phyloP scores from a whole-genome alignment of 2,113 vertebrate genomes.

The Gallinago media region DNA sequence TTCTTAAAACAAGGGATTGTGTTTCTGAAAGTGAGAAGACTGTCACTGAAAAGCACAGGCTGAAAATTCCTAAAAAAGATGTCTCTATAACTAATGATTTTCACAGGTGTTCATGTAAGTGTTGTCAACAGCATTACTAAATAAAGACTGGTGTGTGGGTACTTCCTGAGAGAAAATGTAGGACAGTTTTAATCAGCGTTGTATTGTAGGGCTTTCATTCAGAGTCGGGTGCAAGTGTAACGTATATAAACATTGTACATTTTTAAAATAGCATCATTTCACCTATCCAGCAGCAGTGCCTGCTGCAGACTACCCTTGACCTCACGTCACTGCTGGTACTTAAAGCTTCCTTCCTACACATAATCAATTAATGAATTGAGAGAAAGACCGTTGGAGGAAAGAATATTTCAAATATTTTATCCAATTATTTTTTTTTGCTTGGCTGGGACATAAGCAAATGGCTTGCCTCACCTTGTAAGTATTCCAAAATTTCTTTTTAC shows the following conservation, averaged over 20 bases:
- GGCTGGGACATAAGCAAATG: not conserved
- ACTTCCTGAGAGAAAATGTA: not conserved
- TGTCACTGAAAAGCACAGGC: not conserved
- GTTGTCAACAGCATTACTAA: not conserved
- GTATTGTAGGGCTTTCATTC: not conserved
- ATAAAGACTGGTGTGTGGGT: not conserved
- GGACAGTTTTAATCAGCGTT: not conserved
- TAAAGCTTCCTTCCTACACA: not conserved
- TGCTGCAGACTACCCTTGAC: not conserved
- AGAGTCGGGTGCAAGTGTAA: not conserved
- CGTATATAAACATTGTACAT: not conserved
- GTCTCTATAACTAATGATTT: not conserved
- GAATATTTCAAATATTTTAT: not conserved
- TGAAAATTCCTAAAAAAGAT: not conserved
- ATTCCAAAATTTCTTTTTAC: conserved; percentile 90
- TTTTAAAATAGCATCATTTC: not conserved
- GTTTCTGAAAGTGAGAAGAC: conserved; percentile 2
- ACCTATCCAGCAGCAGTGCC: not conserved
- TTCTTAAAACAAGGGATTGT: not conserved
- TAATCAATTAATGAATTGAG: not conserved
- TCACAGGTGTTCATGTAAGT: not conserved
- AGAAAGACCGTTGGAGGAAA: not conserved
- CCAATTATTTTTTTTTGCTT: not conserved
- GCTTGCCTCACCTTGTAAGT: conserved; percentile 86
- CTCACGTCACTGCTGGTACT: not conserved